Percentiles rank a stretch among this genome's conserved stretches.
phyloP scores from a whole-genome alignment of 2,888 invertebrate species.

The Brachynemurus nebulosus region DNA sequence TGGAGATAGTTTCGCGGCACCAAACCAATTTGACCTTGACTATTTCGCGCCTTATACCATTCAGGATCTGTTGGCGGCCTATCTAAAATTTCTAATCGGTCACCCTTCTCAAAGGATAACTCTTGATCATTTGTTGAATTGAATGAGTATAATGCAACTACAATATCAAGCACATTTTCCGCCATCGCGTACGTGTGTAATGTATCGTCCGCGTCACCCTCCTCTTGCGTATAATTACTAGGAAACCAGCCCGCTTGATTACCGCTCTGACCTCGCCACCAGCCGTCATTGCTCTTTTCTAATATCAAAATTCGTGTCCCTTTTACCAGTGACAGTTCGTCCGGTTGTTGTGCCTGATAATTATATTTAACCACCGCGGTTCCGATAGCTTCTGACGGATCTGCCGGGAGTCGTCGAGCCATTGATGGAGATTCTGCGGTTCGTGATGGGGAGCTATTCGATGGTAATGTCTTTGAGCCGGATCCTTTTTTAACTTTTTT shows the following conservation, averaged over 20 bases:
- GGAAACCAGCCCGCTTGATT: constrained; percentile 84
- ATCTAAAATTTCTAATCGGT: constrained; percentile 90
- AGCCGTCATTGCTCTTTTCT: constrained; percentile 96
- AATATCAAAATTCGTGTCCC: constrained; percentile 84
- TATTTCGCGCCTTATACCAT: constrained; percentile 88
- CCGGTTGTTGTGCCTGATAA: constrained; percentile 88
- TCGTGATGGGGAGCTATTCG: constrained; percentile 71
- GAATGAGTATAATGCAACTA: constrained; percentile 89
- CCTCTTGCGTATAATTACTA: constrained; percentile 94
- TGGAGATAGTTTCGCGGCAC: constrained; percentile 93
- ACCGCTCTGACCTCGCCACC: constrained; percentile 92
- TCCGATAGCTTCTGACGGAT: constrained; percentile 75
- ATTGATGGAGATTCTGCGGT: constrained; percentile 55
- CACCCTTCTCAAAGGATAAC: constrained; percentile 88
- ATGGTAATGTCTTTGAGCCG: constrained; percentile 74
- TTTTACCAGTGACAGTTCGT: constrained; percentile 88
- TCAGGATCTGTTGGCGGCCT: constrained; percentile 95
- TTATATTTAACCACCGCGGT: constrained; percentile 92
- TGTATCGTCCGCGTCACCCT: constrained; percentile 73
- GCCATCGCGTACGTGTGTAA: constrained; percentile 90
- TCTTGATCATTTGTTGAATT: constrained; percentile 92
- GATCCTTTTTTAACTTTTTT: constrained; percentile 73
- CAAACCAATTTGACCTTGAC: constrained; percentile 82
- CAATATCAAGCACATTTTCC: constrained; percentile 89
- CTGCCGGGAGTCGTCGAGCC: constrained; percentile 45